Evolutionary conservation across 2,888 invertebrate species (phyloP), one percentile per base, ranked within the genome.

Genomic region (Myathropa florea): DNA sequence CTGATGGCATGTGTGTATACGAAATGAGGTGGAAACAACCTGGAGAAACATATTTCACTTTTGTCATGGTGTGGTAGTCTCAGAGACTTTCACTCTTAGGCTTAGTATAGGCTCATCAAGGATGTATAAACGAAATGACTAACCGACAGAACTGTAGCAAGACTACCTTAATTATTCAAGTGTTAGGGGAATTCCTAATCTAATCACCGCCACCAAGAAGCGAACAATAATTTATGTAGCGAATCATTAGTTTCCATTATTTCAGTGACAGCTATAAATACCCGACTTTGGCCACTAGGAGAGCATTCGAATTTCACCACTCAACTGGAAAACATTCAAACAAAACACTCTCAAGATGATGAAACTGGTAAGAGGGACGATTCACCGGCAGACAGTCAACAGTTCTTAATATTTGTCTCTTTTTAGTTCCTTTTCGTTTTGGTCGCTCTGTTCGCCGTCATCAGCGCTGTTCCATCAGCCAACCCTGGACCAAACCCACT

Each of bases 371-470:
- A 57, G 57, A 46, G 18, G 18, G n/a, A 46, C 46, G 18, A 46
- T 2, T 18, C 18, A 12, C 2, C 12, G 33, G 12, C 33, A n/a
- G 18, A 0, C 18, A 14, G 6, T 2, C 6, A 18, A 36, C 46
- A 18, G 10, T 18, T 46, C 7, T 1, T 46, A 18, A 46, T n/a
- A n/a, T 14, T 65, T 18, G 18, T 18, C 3, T 39, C 24, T 10
- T 67, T 67, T 26, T 33, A 68, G 36, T 68, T 68, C 30, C 0
- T 57, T 23, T 26, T 57, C 57, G 57, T 57, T 57, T 57, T 57
- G 24, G 57, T 26, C 14, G 65, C 57, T 24, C 24, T 61, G 26
- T 30, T 61, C 57, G 57, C 57, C 24, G 57, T 57, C 57, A 57
- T 57, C 24, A 57, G 57, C 14, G 57, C 57, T 24, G 57, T 26